Conservation (phyloP, 1,140 invertebrate genomes). For the Vanessa atalanta region DNA sequence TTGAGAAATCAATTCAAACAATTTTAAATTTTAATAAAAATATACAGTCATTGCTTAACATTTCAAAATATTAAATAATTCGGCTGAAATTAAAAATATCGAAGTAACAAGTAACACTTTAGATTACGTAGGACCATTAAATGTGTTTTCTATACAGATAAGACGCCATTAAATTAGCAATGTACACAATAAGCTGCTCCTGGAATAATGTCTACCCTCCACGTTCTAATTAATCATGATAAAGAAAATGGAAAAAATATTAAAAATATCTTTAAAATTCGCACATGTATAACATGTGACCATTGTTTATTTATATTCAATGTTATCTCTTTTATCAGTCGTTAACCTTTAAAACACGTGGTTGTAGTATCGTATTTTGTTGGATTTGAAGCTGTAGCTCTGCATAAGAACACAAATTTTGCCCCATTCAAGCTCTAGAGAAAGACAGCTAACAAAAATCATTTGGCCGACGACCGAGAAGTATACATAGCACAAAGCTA, state of each 20-base stretch:
- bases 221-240: background rate
- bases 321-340: slow-evolving; percentile 76
- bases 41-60: too few relatives aligned
- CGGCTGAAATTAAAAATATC: background rate
- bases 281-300: slow-evolving; percentile 36
- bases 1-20: background rate
- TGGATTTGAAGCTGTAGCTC: slow-evolving; percentile 80
- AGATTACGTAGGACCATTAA: background rate
- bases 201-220: background rate
- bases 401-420: slow-evolving; percentile 76
- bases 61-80: too few relatives aligned
- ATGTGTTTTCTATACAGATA: background rate
- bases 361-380: slow-evolving; percentile 76
- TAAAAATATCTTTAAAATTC: slow-evolving; percentile 26
- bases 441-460: slow-evolving; percentile 79
- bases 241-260: background rate
- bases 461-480: slow-evolving; percentile 79
- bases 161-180: background rate
- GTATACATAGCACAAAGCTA: slow-evolving; percentile 80
- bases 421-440: slow-evolving; percentile 78
- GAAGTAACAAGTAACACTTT: background rate
- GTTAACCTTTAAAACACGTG: slow-evolving; percentile 76
- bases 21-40: background rate
- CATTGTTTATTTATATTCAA: slow-evolving; percentile 74
- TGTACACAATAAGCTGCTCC: background rate